Evolutionary conservation across 2,888 invertebrate species (phyloP), one percentile per base, ranked within the genome.

Genomic region (Lordiphosa andalusiaca): DNA sequence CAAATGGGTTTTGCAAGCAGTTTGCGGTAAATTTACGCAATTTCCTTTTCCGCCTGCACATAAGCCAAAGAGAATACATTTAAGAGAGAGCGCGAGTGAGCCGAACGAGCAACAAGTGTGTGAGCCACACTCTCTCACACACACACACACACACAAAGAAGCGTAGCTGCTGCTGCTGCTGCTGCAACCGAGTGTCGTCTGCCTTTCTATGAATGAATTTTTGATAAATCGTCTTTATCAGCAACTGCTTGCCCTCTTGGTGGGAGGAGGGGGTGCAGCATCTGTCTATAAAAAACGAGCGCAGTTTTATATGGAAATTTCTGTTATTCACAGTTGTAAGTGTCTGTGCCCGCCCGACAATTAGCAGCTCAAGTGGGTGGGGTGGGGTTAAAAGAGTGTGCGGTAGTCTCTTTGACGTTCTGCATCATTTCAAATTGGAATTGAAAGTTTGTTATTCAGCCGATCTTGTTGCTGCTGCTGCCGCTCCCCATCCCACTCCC

Each of bases 161-260:
- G n/a, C 10, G 47, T 44, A 36, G 46, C 46, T 23, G 35, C 42
- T 47, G 21, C 53, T 33, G 30, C 49, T 12, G 23, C 40, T 33
- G 49, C 64, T 49, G 55, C 60, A 73, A 21, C 53, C 51, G 70
- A 48, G 36, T 23, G 38, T 30, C 30, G 40, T 30, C 30, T 39
- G 42, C 19, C 48, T 57, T 81, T 84, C 85, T 62, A 83, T 81
- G 80, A 81, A 81, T 81, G 80, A 83, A 85, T 85, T 71, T 52
- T 83, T 81, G 84, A 81, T 81, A 85, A 85, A 83, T 74, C 50
- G 66, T 56, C 71, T 85, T 80, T 83, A 82, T 83, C 81, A 85
- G 78, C 60, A 41, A 42, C 46, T 41, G 44, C 23, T 33, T 30
- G 23, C 44, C 35, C 47, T 30, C 7, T 6, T 23, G 23, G 5